Conservation (phyloP, 2,888 invertebrate genomes). For the Ethmia dodecea region DNA sequence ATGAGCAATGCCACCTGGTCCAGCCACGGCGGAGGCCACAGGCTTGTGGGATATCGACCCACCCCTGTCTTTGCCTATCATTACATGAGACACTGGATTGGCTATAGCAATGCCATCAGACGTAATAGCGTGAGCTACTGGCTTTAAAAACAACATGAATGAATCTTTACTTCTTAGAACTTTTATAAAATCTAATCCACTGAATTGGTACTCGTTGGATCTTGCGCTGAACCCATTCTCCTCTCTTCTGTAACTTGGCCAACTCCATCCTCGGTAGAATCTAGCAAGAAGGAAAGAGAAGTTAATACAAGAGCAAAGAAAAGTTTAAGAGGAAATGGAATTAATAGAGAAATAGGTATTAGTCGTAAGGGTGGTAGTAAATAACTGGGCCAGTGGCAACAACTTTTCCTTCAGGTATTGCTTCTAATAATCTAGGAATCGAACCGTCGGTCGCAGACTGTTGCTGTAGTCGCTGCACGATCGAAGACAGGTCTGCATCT, state of each 20-base stretch:
- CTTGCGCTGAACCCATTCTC: conserved; percentile 25
- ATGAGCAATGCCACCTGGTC: conserved; percentile 86
- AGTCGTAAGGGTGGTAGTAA: conserved; percentile 78
- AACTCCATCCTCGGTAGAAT: conserved; percentile 39
- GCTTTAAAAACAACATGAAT: conserved; percentile 70
- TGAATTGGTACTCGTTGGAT: conserved; percentile 45
- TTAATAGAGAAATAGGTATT: conserved; percentile 23
- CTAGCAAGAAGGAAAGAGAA: conserved; percentile 54
- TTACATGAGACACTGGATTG: conserved; percentile 81
- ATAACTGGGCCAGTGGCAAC: conserved; percentile 86
- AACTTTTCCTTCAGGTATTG: conserved; percentile 81
- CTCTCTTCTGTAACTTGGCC: conserved; percentile 24
- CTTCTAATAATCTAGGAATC: conserved; percentile 52
- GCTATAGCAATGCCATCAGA: conserved; percentile 83
- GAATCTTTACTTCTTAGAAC: conserved; percentile 23
- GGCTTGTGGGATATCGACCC: conserved; percentile 83
- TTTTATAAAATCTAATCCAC: conserved; percentile 44
- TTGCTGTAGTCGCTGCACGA: conserved; percentile 62
- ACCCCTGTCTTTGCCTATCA: conserved; percentile 77
- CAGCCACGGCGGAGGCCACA: conserved; percentile 83
- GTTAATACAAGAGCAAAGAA: conserved; percentile 15
- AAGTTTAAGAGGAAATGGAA: conserved; percentile 5
- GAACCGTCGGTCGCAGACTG: conserved; percentile 50
- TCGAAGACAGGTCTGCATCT: conserved; percentile 75
- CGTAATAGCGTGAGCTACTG: conserved; percentile 81